Evolutionary conservation across 2,888 invertebrate genomes (phyloP).

Genomic region (Nephrocerus scutellatus): DNA sequence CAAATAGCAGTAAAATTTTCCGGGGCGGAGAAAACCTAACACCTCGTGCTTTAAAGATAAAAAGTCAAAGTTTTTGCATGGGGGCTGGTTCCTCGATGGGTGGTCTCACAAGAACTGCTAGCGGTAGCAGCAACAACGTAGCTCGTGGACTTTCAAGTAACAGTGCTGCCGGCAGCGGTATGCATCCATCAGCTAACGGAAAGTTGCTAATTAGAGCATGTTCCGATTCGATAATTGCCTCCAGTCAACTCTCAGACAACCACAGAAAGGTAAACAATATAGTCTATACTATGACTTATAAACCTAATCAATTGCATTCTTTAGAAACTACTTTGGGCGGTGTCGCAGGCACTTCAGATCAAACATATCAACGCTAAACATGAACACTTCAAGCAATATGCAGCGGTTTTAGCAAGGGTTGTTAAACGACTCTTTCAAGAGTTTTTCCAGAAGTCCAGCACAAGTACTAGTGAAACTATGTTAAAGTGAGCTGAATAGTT

Average conservation of each 20-base stretch:
- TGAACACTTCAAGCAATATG: conserved; percentile 64
- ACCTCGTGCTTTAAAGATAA: conserved; percentile 42
- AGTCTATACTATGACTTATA: not conserved
- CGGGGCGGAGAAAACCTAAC: conserved; percentile 31
- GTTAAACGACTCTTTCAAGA: conserved; percentile 60
- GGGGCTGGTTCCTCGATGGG: conserved; percentile 37
- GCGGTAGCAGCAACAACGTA: conserved; percentile 22
- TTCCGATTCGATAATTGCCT: conserved; percentile 22
- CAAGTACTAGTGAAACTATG: conserved; percentile 73
- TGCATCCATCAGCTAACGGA: no score
- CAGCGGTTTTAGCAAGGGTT: conserved; percentile 59
- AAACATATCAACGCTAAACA: conserved; percentile 62
- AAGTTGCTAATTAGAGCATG: conserved; percentile 21
- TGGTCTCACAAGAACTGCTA: conserved; percentile 11
- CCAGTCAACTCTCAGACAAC: conserved; percentile 37
- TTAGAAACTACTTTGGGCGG: conserved; percentile 73
- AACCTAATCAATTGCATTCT: no score
- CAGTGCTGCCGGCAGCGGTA: conserved; percentile 21
- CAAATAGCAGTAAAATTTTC: conserved; percentile 34
- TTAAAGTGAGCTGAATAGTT: conserved; percentile 49
- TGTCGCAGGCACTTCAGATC: conserved; percentile 65
- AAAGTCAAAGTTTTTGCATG: conserved; percentile 47
- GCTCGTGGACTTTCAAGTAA: conserved; percentile 35
- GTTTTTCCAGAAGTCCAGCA: conserved; percentile 53
- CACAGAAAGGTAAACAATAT: conserved; percentile 37